Percentiles rank a stretch among this genome's conserved stretches.
Conservation (phyloP, 53 echinoderm and acorn worm genomes). For the Zoroaster sp. region DNA sequence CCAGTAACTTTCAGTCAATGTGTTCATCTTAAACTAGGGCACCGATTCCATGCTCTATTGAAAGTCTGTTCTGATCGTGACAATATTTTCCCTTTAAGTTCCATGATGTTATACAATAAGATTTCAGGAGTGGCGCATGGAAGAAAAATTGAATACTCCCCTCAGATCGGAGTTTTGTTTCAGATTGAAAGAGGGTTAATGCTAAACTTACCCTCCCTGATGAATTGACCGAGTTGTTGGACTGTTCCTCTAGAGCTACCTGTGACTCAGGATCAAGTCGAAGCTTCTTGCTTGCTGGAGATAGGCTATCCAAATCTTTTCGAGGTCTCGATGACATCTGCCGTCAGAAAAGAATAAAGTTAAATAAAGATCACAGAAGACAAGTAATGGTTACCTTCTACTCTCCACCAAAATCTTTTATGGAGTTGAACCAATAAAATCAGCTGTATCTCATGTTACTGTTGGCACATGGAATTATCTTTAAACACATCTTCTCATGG, state of each 20-base stretch:
- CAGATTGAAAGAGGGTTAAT: no score
- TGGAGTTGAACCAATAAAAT: background rate
- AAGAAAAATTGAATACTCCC: no score
- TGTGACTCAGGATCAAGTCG: slow-evolving; percentile 78
- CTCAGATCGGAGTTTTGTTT: no score
- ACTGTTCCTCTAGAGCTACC: slow-evolving; percentile 34
- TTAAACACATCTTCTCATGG: no score
- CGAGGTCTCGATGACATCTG: slow-evolving; percentile 58
- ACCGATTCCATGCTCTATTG: no score
- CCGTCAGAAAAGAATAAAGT: background rate
- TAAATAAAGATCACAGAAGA: background rate
- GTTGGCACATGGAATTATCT: no score
- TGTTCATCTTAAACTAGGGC: no score
- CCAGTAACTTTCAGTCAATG: no score
- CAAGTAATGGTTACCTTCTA: background rate
- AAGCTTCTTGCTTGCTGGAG: slow-evolving; percentile 87
- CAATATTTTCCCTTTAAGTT: no score
- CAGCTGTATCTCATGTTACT: background rate
- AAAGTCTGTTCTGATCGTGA: no score
- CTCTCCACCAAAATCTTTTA: background rate
- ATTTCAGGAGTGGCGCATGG: no score
- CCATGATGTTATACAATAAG: no score
- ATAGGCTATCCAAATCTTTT: slow-evolving; percentile 53
- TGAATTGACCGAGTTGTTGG: slow-evolving; percentile 39
- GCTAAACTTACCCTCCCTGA: slow-evolving; percentile 31